These are phyloP conservation scores for Acromyrmex charruanus DNA, from an alignment of 1,140 invertebrate genomes.

Conservation along the genomic window DNA sequence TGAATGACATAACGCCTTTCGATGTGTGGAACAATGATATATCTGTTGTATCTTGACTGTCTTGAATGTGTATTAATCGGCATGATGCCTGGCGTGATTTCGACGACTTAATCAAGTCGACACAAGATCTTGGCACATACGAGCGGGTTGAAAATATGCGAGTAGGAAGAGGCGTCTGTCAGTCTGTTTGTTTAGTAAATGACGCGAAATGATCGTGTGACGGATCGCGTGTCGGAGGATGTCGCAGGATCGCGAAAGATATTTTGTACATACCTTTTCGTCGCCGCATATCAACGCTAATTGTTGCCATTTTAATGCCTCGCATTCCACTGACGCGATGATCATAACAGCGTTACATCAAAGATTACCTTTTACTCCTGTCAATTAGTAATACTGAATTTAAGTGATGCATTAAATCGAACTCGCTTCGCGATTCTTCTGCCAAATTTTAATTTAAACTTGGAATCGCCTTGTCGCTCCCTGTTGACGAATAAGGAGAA, in stretches of 20 bases:
- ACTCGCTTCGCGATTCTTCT: neutral
- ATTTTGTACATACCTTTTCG: neutral
- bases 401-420: neutral
- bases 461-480: neutral
- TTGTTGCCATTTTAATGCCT: constrained; percentile 45
- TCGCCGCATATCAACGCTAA: constrained; percentile 38
- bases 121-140: constrained; percentile 70
- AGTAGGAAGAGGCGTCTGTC: constrained; percentile 28
- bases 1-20: constrained; percentile 46
- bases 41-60: constrained; percentile 65
- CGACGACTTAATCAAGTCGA: constrained; percentile 53
- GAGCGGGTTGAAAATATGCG: constrained; percentile 67
- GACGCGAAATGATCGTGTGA: constrained; percentile 51
- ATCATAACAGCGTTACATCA: neutral
- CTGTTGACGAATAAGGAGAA: neutral
- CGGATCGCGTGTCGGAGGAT: constrained; percentile 40
- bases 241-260: constrained; percentile 13
- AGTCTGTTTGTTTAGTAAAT: constrained; percentile 65
- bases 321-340: neutral
- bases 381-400: neutral
- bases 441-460: neutral
- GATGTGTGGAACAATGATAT: constrained; percentile 54
- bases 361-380: neutral
- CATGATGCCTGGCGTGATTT: constrained; percentile 37
- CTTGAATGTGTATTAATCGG: constrained; percentile 41